Percentiles rank a stretch among this genome's conserved stretches.
Evolutionary conservation across 2,113 vertebrate genomes (phyloP).

Genomic region (Plotosus lineatus): DNA sequence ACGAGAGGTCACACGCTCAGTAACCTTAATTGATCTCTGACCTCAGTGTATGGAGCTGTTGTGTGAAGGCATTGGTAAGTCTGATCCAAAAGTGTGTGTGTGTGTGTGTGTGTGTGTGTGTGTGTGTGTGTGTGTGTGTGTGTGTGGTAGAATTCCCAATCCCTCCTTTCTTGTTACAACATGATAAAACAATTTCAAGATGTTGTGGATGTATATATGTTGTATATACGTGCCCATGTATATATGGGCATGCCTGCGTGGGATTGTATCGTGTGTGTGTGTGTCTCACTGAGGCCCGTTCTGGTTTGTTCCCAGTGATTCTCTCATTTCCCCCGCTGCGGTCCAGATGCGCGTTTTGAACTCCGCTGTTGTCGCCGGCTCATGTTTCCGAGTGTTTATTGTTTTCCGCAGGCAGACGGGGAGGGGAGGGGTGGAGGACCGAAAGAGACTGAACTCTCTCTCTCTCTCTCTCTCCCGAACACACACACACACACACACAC

Average conservation of each 20-base stretch:
- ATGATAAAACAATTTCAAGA: constrained; percentile 10
- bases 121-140: constrained; percentile 22
- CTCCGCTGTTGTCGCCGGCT: constrained; percentile 34
- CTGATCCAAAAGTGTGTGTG: not conserved
- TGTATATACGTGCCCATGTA: constrained; percentile 1
- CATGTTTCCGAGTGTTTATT: constrained; percentile 47
- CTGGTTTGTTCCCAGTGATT: constrained; percentile 30
- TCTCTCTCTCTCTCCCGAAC: not conserved
- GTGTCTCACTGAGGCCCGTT: constrained; percentile 21
- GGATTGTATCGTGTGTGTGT: constrained; percentile 15
- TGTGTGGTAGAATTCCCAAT: not conserved
- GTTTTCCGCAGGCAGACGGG: constrained; percentile 42
- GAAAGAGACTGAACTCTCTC: constrained; percentile 6
- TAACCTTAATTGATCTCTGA: constrained; percentile 38
- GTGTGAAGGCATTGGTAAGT: not conserved
- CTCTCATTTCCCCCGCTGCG: constrained; percentile 26
- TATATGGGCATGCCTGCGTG: constrained; percentile 3
- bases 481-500: not conserved
- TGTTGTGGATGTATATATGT: not conserved
- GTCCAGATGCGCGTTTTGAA: constrained; percentile 49
- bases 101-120: constrained; percentile 12
- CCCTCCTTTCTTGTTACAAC: not conserved
- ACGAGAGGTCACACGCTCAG: constrained; percentile 22
- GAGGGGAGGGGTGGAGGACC: not conserved
- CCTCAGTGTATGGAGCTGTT: not conserved